phyloP scores from a whole-genome alignment of 92 coral and sea anemone species.

The Phenganax stokvisi region DNA sequence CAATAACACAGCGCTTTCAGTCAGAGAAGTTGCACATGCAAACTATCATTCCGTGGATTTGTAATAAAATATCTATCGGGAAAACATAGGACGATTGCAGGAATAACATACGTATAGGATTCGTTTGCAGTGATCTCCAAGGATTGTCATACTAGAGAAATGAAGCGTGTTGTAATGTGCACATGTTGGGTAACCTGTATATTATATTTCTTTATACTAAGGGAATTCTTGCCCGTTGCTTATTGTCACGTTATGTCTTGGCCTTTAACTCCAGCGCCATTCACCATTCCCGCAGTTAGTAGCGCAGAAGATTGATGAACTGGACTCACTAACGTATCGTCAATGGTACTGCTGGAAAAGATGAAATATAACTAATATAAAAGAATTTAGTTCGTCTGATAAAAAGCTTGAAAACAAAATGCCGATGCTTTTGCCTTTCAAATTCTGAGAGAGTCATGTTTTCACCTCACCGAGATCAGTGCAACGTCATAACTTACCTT shows the following conservation, averaged over 20 bases:
- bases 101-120: background rate
- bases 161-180: background rate
- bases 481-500: conserved; percentile 18
- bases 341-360: conserved; percentile 20
- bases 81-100: background rate
- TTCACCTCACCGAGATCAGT: background rate
- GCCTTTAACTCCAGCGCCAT: conserved; percentile 31
- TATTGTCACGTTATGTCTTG: conserved; percentile 38
- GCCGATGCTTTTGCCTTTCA: background rate
- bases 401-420: background rate
- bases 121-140: background rate
- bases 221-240: background rate
- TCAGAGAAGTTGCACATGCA: background rate
- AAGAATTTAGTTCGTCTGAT: background rate
- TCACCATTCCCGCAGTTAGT: conserved; percentile 18
- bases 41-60: background rate
- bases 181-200: conserved; percentile 1
- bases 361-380: background rate
- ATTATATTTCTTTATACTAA: background rate
- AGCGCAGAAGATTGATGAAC: background rate
- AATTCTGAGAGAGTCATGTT: background rate
- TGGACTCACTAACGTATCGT: conserved; percentile 14
- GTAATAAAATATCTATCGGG: background rate
- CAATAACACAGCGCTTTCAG: too few relatives aligned
- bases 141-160: background rate